Conservation (phyloP, 2,888 invertebrate species). For the Drosophila tripunctata region DNA sequence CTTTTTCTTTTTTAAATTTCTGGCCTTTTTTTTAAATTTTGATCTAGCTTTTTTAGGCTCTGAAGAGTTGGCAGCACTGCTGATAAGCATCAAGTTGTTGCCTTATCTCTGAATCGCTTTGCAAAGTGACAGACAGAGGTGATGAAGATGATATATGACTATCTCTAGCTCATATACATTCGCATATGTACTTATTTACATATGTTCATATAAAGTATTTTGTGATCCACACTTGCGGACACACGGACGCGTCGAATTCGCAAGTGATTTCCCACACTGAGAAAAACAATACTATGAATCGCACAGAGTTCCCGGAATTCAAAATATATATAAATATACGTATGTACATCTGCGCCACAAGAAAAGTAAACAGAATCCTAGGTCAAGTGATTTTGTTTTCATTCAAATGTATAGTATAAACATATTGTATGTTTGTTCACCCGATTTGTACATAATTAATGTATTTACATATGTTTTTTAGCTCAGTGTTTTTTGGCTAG, state of each 20-base stretch:
- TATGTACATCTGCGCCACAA: conserved; percentile 3
- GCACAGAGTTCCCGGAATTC: conserved; percentile 2
- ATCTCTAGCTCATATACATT: neutral
- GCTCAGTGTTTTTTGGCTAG: conserved; percentile 13
- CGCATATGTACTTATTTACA: neutral
- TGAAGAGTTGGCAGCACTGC: no score
- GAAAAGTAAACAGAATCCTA: conserved; percentile 3
- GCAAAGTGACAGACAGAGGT: conserved; percentile 4
- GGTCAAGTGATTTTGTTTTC: conserved; percentile 5
- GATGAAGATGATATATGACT: conserved; percentile 8
- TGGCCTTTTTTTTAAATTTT: no score
- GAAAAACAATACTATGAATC: conserved; percentile 1
- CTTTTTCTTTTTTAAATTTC: no score
- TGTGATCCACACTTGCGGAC: conserved; percentile 3
- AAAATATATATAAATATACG: neutral
- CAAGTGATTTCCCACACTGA: conserved; percentile 2
- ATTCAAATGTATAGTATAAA: neutral
- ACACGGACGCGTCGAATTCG: neutral
- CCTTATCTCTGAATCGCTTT: conserved; percentile 10
- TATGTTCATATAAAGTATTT: neutral
- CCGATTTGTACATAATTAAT: conserved; percentile 5
- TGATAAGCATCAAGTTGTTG: conserved; percentile 1
- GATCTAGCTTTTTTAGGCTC: no score
- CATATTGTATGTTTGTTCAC: neutral
- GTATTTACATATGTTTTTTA: conserved; percentile 4